A percentile compares a stretch with the other conserved stretches of the same genome.
phyloP scores from a whole-genome alignment of 2,888 invertebrate species.

The Tenthredo livida region DNA sequence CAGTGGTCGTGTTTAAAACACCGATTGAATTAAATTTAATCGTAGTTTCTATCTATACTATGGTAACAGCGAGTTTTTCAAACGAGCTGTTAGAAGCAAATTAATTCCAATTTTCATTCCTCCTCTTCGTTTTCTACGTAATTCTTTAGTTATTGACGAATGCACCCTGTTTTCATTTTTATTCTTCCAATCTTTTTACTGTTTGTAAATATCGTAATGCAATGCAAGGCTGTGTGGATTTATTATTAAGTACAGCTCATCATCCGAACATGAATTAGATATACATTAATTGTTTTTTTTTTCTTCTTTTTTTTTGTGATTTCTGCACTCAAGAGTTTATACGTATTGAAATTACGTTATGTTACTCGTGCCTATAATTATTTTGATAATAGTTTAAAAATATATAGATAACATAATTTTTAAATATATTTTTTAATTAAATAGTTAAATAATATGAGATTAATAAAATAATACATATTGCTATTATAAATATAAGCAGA shows the following conservation, averaged over 20 bases:
- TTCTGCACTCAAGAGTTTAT: neutral
- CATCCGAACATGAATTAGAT: neutral
- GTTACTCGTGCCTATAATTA: constrained; percentile 16
- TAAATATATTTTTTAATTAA: constrained; percentile 33
- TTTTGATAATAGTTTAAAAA: constrained; percentile 17
- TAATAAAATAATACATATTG: constrained; percentile 16
- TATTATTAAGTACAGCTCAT: constrained; percentile 12
- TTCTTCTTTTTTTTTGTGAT: neutral
- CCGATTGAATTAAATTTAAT: constrained; percentile 55
- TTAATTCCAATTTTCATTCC: constrained; percentile 7
- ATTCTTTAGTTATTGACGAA: neutral
- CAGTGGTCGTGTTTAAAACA: constrained; percentile 78
- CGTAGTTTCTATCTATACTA: constrained; percentile 57
- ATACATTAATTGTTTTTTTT: neutral
- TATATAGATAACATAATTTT: constrained; percentile 23
- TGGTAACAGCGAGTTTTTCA: neutral
- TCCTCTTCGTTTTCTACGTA: neutral
- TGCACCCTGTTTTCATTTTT: constrained; percentile 16
- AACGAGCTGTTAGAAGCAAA: constrained; percentile 5
- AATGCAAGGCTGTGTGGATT: constrained; percentile 37
- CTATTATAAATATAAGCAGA: constrained; percentile 43
- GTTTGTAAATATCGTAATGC: constrained; percentile 24
- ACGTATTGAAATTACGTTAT: neutral
- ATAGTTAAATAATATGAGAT: constrained; percentile 17
- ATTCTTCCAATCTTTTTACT: neutral